These are phyloP conservation scores for Tetranychus truncatus DNA, from an alignment of 2,888 invertebrate species.

Conservation along the genomic window DNA sequence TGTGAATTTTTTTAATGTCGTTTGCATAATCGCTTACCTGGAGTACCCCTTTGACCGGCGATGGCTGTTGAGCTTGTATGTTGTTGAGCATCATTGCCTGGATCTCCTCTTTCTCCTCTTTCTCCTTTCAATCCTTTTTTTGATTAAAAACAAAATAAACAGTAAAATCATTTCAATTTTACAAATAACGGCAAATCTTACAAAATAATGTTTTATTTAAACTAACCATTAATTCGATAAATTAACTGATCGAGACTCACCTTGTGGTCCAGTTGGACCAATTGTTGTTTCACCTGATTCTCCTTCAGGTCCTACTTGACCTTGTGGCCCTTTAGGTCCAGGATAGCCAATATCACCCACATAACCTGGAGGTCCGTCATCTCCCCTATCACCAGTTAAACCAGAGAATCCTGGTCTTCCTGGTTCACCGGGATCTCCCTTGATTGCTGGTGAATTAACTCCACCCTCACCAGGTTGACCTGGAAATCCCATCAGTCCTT, in stretches of 20 bases:
- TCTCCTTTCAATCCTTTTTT: not conserved
- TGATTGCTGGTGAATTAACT: not conserved
- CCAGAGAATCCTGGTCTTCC: not conserved
- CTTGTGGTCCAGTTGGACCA: not conserved
- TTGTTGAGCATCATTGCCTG: not conserved
- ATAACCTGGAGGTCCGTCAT: not conserved
- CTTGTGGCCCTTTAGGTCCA: not conserved
- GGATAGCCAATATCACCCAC: not conserved
- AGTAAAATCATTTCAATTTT: too few relatives aligned
- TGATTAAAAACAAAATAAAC: too few relatives aligned
- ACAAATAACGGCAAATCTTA: too few relatives aligned
- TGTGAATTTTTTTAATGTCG: too few relatives aligned
- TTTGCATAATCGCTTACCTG: not conserved
- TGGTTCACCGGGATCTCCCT: not conserved
- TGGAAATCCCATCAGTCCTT: not conserved
- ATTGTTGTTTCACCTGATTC: not conserved
- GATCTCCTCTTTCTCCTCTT: not conserved
- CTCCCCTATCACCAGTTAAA: not conserved
- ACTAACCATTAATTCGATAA: too few relatives aligned
- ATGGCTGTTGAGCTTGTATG: not conserved
- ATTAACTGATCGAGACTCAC: too few relatives aligned
- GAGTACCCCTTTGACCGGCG: not conserved
- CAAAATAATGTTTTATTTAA: too few relatives aligned
- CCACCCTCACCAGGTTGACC: not conserved
- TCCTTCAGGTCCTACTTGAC: not conserved